phyloP scores from a whole-genome alignment of 2,113 vertebrate genomes.

The Labeo catla region DNA sequence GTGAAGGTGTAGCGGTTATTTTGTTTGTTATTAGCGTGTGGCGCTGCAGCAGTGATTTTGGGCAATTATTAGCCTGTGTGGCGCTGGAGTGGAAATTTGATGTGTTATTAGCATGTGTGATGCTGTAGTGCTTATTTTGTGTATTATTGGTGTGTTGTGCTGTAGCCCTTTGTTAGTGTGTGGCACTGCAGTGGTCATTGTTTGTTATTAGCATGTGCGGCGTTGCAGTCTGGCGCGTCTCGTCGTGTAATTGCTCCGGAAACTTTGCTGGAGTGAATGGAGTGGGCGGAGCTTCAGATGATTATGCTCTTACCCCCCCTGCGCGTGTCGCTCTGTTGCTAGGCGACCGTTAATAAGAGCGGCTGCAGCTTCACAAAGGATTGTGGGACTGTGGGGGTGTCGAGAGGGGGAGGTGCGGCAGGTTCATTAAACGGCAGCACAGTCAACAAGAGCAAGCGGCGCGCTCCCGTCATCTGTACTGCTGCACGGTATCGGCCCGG shows the following conservation, averaged over 20 bases:
- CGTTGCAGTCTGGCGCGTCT: too few species aligned
- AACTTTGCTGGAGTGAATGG: not conserved
- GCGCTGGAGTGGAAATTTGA: too few species aligned
- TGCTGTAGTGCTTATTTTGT: too few species aligned
- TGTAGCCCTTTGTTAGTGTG: too few species aligned
- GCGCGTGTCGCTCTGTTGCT: not conserved
- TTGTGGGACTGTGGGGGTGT: conserved; percentile 31
- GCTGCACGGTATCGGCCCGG: not conserved
- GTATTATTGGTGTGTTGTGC: too few species aligned
- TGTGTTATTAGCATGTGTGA: too few species aligned
- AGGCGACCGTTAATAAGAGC: conserved; percentile 11
- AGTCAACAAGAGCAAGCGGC: not conserved
- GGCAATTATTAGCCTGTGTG: too few species aligned
- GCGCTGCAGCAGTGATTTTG: too few species aligned
- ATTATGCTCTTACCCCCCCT: not conserved
- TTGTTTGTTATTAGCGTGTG: too few species aligned
- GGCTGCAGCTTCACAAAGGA: not conserved
- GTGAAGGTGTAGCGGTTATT: too few species aligned
- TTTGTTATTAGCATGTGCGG: too few species aligned
- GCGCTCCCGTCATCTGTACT: not conserved
- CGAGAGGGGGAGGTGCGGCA: not conserved
- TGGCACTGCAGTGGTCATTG: too few species aligned
- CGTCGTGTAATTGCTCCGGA: not conserved
- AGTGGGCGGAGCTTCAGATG: conserved; percentile 24
- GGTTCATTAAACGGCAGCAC: not conserved